Evolutionary conservation across 2,113 vertebrate genomes (phyloP).

Genomic region (Oncorhynchus tshawytscha): DNA sequence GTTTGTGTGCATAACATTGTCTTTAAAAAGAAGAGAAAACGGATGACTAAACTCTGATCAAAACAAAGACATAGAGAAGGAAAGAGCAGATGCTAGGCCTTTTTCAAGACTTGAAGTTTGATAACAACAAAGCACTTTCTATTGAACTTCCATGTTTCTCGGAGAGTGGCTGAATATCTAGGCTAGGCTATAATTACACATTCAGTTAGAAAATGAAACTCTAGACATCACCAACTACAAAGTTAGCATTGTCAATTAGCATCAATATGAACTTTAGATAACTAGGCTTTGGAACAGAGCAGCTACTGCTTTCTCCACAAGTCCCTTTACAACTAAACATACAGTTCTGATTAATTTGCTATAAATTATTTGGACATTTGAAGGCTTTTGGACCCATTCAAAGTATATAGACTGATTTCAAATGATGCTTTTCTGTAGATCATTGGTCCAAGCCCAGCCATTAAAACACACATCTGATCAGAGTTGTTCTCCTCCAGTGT

Average conservation of each 20-base stretch:
- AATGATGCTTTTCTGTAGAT: not conserved
- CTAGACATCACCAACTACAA: no score
- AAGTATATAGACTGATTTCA: not conserved
- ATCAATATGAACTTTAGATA: no score
- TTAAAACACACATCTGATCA: slow-evolving; percentile 9
- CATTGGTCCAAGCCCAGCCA: not conserved
- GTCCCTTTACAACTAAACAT: not conserved
- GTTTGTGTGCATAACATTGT: no score
- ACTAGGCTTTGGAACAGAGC: not conserved
- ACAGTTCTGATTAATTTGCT: not conserved
- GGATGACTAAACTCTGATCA: not conserved
- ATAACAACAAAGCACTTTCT: not conserved
- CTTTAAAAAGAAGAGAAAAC: not conserved
- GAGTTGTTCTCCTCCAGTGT: not conserved
- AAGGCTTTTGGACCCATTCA: not conserved
- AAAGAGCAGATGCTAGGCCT: not conserved
- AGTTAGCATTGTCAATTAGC: no score
- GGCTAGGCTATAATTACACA: no score
- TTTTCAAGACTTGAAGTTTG: not conserved
- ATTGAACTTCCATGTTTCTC: no score
- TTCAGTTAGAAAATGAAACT: no score
- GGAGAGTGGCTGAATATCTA: no score
- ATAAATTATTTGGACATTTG: not conserved
- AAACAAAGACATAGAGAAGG: not conserved
- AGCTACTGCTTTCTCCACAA: not conserved